Evolutionary conservation across 2,797 vertebrate genomes (phyloP).

Genomic region (Gambusia yucatana): DNA sequence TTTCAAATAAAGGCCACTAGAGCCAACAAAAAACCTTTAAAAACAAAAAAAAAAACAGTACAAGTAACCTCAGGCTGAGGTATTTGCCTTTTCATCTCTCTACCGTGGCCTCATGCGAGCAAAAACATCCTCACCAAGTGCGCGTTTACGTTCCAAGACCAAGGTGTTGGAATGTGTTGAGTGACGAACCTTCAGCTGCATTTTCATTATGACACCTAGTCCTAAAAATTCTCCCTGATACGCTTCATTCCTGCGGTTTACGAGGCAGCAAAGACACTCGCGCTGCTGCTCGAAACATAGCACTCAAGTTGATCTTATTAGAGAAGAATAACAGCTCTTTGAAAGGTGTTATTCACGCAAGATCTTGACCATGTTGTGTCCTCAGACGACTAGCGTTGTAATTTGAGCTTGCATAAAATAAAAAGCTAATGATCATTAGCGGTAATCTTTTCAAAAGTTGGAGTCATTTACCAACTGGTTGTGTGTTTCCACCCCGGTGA

Average conservation of each 20-base stretch:
- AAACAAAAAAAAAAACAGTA: not conserved
- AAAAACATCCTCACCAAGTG: not conserved
- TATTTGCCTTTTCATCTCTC: not conserved
- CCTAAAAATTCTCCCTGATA: slow-evolving; percentile 4
- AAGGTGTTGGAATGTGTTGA: not conserved
- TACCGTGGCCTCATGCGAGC: not conserved
- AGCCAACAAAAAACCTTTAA: too few relatives aligned
- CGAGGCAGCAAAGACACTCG: slow-evolving; percentile 27
- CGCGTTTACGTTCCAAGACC: not conserved
- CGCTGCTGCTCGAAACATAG: slow-evolving; percentile 2
- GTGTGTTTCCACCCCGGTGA: slow-evolving; percentile 27
- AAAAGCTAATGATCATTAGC: slow-evolving; percentile 19
- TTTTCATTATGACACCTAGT: not conserved
- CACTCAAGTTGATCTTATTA: slow-evolving; percentile 27
- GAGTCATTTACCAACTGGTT: slow-evolving; percentile 8
- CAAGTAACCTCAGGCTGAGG: not conserved
- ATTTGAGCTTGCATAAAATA: slow-evolving; percentile 2
- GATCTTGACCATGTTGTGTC: not conserved
- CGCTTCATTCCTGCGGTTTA: slow-evolving; percentile 8
- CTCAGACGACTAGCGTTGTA: not conserved
- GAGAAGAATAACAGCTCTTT: not conserved
- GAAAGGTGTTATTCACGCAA: not conserved
- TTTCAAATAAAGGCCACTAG: too few relatives aligned
- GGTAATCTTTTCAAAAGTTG: slow-evolving; percentile 4
- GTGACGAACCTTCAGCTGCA: not conserved